Evolutionary conservation across 2,113 vertebrate genomes (phyloP).

Genomic region (Blennius ocellaris): DNA sequence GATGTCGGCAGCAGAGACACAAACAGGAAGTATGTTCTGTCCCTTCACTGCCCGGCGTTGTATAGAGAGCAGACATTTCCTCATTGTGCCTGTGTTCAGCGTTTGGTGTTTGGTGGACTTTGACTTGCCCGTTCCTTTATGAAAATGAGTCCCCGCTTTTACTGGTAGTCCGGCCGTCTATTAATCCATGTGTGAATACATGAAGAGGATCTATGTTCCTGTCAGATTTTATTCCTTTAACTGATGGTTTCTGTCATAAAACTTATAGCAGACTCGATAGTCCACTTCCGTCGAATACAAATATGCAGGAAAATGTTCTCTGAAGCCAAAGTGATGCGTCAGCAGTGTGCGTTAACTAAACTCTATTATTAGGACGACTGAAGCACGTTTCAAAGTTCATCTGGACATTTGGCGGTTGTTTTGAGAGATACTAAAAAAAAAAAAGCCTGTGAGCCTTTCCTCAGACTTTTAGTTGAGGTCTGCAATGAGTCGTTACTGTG

Average conservation of each 20-base stretch:
- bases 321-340: neutral
- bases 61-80: slow-evolving; percentile 17
- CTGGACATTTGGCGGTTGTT: neutral
- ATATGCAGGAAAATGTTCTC: too few relatives aligned
- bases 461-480: neutral
- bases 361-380: too few relatives aligned
- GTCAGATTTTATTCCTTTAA: neutral
- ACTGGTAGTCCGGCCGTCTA: neutral
- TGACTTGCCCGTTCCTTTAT: slow-evolving; percentile 9
- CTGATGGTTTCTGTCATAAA: neutral
- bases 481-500: neutral
- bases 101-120: slow-evolving; percentile 4
- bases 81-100: slow-evolving; percentile 11
- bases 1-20: slow-evolving; percentile 7
- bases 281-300: too few relatives aligned
- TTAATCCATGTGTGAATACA: neutral
- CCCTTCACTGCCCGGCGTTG: neutral
- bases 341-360: neutral
- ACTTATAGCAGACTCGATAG: too few relatives aligned
- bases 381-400: too few relatives aligned
- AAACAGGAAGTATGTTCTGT: slow-evolving; percentile 47
- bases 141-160: neutral
- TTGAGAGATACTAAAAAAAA: neutral
- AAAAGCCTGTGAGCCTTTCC: neutral
- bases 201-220: neutral